Evolutionary conservation across 2,888 invertebrate genomes (phyloP).

Genomic region (Cantharis nigra): DNA sequence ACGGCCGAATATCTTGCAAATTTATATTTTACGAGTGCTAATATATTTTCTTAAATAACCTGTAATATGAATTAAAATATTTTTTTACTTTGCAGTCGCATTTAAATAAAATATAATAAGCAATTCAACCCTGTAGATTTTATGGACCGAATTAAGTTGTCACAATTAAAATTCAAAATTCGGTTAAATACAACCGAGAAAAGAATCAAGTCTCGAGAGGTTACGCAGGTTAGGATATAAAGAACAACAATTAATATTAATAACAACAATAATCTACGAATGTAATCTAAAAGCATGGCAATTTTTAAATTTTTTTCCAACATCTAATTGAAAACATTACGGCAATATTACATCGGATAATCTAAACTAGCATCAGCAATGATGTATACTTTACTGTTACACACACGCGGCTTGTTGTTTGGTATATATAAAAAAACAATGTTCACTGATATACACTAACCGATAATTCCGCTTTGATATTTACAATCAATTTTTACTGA

Average conservation of each 20-base stretch:
- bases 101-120: slow-evolving; percentile 8
- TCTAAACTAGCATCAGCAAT: slow-evolving; percentile 35
- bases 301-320: slow-evolving; percentile 26
- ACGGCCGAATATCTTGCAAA: slow-evolving; percentile 3
- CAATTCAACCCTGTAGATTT: not conserved
- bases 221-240: not conserved
- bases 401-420: slow-evolving; percentile 12
- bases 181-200: not conserved
- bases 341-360: slow-evolving; percentile 36
- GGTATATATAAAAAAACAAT: not conserved
- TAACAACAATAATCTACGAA: slow-evolving; percentile 29
- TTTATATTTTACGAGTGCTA: slow-evolving; percentile 8
- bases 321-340: slow-evolving; percentile 37
- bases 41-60: slow-evolving; percentile 10
- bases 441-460: slow-evolving; percentile 12
- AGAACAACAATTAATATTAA: slow-evolving; percentile 27
- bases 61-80: slow-evolving; percentile 1
- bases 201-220: not conserved
- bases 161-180: not conserved
- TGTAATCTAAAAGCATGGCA: slow-evolving; percentile 28
- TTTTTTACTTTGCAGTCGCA: slow-evolving; percentile 1
- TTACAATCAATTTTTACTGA: slow-evolving; percentile 15
- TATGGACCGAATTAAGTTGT: not conserved
- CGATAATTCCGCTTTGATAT: slow-evolving; percentile 14
- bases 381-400: slow-evolving; percentile 16